Percentiles rank a stretch among this genome's conserved stretches.
These are phyloP conservation scores for Pyrgus malvae DNA, from an alignment of 2,888 invertebrate species.

Conservation along the genomic window DNA sequence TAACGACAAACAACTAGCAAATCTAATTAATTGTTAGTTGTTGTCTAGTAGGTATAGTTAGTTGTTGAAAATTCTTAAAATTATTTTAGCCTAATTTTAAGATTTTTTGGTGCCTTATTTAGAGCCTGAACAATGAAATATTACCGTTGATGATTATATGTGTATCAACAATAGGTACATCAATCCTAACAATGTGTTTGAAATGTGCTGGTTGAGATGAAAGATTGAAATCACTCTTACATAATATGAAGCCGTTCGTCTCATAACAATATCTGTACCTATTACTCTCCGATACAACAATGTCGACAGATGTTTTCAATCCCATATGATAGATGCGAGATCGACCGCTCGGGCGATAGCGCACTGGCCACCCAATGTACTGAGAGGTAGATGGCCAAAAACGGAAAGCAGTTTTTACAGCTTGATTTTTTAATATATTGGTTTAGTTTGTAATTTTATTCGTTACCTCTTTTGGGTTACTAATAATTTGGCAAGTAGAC, in stretches of 20 bases:
- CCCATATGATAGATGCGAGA: slow-evolving; percentile 67
- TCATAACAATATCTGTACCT: slow-evolving; percentile 15
- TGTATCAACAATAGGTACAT: not conserved
- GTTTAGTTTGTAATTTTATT: too few relatives aligned
- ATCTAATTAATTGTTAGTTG: too few relatives aligned
- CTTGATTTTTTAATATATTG: too few relatives aligned
- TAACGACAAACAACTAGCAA: too few relatives aligned
- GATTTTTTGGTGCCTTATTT: too few relatives aligned
- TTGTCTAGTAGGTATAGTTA: too few relatives aligned
- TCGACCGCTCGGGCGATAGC: slow-evolving; percentile 47
- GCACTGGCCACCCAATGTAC: slow-evolving; percentile 40
- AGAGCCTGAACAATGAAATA: not conserved
- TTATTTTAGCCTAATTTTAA: too few relatives aligned
- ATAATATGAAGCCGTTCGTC: not conserved
- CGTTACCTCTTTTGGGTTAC: too few relatives aligned
- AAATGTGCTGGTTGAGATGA: slow-evolving; percentile 15
- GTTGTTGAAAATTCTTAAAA: too few relatives aligned
- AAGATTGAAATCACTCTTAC: slow-evolving; percentile 18
- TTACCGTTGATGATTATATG: slow-evolving; percentile 6
- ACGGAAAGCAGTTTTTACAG: too few relatives aligned
- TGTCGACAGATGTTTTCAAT: slow-evolving; percentile 72
- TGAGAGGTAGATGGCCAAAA: too few relatives aligned
- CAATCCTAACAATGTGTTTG: slow-evolving; percentile 11
- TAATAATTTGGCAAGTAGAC: too few relatives aligned
- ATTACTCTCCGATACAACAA: slow-evolving; percentile 39